These are phyloP conservation scores for Camponotus pennsylvanicus DNA, from an alignment of 1,140 invertebrate species.

Conservation along the genomic window DNA sequence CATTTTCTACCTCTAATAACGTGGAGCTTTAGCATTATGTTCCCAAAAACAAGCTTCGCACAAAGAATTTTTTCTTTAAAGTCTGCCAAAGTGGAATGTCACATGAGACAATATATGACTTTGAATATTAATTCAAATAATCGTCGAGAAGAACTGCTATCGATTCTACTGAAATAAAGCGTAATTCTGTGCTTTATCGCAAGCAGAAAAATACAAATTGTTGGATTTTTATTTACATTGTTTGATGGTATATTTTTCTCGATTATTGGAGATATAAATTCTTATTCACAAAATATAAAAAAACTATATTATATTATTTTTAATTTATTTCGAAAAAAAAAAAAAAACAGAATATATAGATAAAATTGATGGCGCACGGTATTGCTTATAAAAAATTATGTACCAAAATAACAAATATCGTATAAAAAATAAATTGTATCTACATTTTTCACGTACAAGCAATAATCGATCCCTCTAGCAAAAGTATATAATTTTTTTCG, in stretches of 20 bases:
- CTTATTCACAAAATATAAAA: not conserved
- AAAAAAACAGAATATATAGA: not conserved
- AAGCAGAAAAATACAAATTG: not conserved
- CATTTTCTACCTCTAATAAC: conserved; percentile 36
- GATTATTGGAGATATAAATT: not conserved
- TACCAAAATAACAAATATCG: not conserved
- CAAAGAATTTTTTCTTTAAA: conserved; percentile 59
- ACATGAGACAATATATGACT: conserved; percentile 52
- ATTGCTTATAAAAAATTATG: not conserved
- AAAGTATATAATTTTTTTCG: conserved; percentile 16
- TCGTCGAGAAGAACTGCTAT: not conserved
- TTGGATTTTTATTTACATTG: not conserved
- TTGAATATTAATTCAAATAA: conserved; percentile 8
- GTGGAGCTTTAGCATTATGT: conserved; percentile 56
- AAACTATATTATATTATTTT: not conserved
- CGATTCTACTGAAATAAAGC: not conserved
- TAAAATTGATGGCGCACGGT: not conserved
- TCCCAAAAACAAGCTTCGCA: conserved; percentile 59
- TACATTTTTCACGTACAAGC: not conserved
- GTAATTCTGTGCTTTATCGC: not conserved
- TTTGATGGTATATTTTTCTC: not conserved
- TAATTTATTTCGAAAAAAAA: not conserved
- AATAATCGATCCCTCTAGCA: not conserved
- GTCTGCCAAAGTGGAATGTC: conserved; percentile 61
- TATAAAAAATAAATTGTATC: not conserved